Conservation (phyloP, 2,797 vertebrate genomes). For the Tokudaia tokunoshimensis region DNA sequence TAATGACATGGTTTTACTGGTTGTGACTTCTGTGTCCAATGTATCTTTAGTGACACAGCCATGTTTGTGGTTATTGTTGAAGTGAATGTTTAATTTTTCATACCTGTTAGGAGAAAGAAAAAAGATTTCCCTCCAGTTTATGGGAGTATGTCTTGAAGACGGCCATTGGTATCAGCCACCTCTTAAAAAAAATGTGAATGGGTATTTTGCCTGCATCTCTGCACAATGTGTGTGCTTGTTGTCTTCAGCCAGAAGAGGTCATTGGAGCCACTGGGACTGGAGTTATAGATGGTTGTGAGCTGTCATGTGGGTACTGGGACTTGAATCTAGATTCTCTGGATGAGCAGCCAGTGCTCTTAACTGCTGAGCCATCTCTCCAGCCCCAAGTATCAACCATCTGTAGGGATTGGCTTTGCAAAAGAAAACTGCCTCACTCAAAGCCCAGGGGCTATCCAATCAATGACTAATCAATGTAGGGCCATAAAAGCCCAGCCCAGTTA, state of each 20-base stretch:
- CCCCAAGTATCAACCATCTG: neutral
- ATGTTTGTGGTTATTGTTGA: neutral
- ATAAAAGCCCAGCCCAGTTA: neutral
- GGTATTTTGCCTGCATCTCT: neutral
- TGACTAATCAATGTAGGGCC: constrained; percentile 25
- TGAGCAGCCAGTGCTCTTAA: neutral
- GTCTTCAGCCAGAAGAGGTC: neutral
- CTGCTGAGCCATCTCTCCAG: neutral
- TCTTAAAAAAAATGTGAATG: neutral
- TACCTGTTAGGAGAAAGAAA: constrained; percentile 2
- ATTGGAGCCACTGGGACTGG: neutral
- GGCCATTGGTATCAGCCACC: neutral
- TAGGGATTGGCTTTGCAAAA: neutral
- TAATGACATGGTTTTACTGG: neutral
- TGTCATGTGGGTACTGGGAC: neutral
- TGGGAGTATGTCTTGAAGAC: constrained; percentile 15
- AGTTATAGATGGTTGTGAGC: neutral
- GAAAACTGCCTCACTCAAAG: constrained; percentile 36
- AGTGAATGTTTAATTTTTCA: constrained; percentile 36
- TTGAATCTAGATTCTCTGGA: neutral
- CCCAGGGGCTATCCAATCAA: neutral
- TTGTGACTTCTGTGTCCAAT: neutral
- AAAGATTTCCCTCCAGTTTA: neutral
- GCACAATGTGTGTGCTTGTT: neutral
- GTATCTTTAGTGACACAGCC: neutral